Evolutionary conservation across 1,140 invertebrate species (phyloP).

Genomic region (Pseudomyrmex pallidus): DNA sequence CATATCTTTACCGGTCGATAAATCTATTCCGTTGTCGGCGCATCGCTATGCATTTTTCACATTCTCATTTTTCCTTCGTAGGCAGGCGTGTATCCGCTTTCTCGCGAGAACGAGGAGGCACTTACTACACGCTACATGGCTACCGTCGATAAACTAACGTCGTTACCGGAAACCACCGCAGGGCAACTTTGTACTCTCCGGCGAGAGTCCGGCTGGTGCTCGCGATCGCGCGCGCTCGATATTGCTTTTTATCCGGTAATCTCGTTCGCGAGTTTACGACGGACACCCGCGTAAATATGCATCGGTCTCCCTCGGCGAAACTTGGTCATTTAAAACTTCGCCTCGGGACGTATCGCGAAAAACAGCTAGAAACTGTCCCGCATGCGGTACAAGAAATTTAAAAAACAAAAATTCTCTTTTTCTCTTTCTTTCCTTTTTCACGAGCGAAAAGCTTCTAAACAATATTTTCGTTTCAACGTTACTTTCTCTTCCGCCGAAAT

Average conservation of each 20-base stretch:
- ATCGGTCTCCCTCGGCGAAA: conserved; percentile 42
- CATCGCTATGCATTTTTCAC: conserved; percentile 56
- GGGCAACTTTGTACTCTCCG: conserved; percentile 57
- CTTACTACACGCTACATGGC: conserved; percentile 22
- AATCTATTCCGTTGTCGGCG: conserved; percentile 49
- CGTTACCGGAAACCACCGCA: conserved; percentile 55
- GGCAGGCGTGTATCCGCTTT: conserved; percentile 29
- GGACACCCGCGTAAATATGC: conserved; percentile 56
- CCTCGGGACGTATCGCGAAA: background rate
- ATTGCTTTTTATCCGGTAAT: conserved; percentile 60
- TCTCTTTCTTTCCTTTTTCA: background rate
- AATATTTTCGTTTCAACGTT: conserved; percentile 35
- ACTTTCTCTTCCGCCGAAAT: conserved; percentile 15
- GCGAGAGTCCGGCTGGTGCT: conserved; percentile 20
- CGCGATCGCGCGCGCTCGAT: conserved; percentile 38
- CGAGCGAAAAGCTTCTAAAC: background rate
- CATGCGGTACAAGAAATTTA: background rate
- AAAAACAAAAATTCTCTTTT: background rate
- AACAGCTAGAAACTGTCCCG: background rate
- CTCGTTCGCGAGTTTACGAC: conserved; percentile 56
- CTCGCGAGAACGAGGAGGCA: conserved; percentile 48
- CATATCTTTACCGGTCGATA: conserved; percentile 56
- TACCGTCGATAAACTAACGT: conserved; percentile 56
- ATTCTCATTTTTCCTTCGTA: conserved; percentile 34
- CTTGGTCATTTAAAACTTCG: conserved; percentile 65